Percentiles rank a stretch among this genome's conserved stretches.
Conservation (phyloP, 2,797 vertebrate species). For the Eulemur coronatus region DNA sequence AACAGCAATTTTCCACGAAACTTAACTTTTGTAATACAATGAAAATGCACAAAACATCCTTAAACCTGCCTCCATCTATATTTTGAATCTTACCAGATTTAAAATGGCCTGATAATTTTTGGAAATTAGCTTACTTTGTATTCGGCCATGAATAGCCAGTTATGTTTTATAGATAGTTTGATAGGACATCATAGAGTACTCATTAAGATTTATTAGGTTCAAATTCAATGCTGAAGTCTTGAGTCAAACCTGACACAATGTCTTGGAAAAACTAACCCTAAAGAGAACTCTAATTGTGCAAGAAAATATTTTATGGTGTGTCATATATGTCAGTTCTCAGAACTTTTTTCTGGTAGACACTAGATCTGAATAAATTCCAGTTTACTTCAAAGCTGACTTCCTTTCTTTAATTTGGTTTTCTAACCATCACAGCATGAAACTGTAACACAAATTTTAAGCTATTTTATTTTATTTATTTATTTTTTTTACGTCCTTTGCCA, state of each 20-base stretch:
- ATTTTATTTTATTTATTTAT: not conserved
- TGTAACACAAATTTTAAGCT: not conserved
- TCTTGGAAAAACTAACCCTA: conserved; percentile 35
- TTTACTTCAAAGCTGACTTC: not conserved
- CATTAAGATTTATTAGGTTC: conserved; percentile 44
- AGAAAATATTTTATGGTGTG: conserved; percentile 20
- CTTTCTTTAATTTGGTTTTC: conserved; percentile 6
- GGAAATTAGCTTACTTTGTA: conserved; percentile 7
- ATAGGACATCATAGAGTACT: not conserved
- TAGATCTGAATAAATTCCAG: not conserved
- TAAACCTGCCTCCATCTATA: conserved; percentile 2
- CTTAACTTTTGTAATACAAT: not conserved
- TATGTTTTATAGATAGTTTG: conserved; percentile 9
- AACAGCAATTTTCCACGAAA: not conserved
- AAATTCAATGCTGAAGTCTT: conserved; percentile 33
- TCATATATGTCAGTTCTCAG: not conserved
- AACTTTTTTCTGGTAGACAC: not conserved
- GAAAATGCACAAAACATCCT: not conserved
- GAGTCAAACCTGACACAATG: conserved; percentile 33
- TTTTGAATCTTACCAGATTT: conserved; percentile 48
- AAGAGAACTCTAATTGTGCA: not conserved
- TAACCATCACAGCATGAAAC: not conserved
- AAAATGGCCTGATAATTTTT: conserved; percentile 8
- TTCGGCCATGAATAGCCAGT: not conserved
- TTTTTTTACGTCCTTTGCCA: not conserved